Evolutionary conservation across 2,113 vertebrate genomes (phyloP), one percentile per base, ranked within the genome.

Genomic region (Centropus bengalensis): DNA sequence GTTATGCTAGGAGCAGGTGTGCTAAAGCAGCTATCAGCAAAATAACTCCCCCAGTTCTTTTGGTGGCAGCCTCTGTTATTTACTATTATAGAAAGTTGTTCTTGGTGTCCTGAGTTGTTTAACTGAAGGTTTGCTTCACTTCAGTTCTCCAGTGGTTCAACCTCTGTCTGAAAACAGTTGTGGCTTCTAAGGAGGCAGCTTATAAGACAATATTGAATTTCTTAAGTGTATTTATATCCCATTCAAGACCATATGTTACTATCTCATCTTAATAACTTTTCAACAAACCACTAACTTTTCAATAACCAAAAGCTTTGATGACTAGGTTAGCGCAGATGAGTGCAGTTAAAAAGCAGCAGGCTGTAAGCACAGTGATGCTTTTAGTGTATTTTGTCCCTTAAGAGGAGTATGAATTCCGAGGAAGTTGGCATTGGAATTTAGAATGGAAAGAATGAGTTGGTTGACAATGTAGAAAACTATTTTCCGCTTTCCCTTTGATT

Each of bases 401-500:
- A 76, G 71, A 86, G 54, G 56, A 62, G 26, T 45, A 70, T 89
- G 91, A 95, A 91, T 91, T 91, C 77, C 70, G 58, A 94, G 91
- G 68, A 85, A 82, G 89, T 80, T 94, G 81, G 81, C 83, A 56
- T 3, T 91, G 84, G 89, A 79, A 76, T 94, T 89, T 24, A 58
- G 81, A 89, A 94, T 89, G 94, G 94, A 95, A 95, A 93, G 84
- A 96, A 84, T 94, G 86, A 95, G 86, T 91, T 88, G 28, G 64
- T 86, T 89, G 86, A 80, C 3, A 13, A 91, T 92, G 84, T 79
- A 58, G 74, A 91, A 66, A 92, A 93, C 62, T 86, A 82, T 94
- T 96, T 94, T 96, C 80, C 91, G 74, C 86, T 91, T 91, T 93
- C 78, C 70, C 74, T 87, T 87, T 91, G 91, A 91, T 87, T 96